Base-by-base conservation (phyloP, 2,888 invertebrate species). In the Cyaniris semiargus region DNA sequence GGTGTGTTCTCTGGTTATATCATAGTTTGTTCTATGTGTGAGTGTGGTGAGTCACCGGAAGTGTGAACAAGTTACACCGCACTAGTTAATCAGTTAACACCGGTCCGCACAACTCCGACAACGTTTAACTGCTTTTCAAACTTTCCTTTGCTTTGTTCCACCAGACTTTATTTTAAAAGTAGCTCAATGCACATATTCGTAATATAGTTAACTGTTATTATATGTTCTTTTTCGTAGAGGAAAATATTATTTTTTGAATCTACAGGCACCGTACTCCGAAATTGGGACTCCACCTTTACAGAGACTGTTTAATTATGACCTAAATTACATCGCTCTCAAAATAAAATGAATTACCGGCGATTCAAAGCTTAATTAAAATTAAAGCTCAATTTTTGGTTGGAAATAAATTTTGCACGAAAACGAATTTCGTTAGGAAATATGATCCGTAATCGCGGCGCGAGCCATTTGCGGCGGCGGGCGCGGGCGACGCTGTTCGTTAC, bases 281-380 rank as follows among this genome's bases (percentile, higher is more conserved):
- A 60, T 60, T 10, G 23, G 10, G 60, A 4, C 10, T 23, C 10
- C 21, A 23, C 23, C 23, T 23, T 60, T 13, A 23, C 13, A 60
- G 21, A 60, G 21, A 60, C 23, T 60, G 23, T 13, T 23, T 23
- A 60, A 60, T 18, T 60, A 60, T 13, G 60, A 23, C 60, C 21
- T 60, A 60, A 21, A 21, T 23, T 21, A 60, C 10, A 4, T 60
- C 23, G 60, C 60, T 23, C 60, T 23, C 60, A 23, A 60, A 60
- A 60, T 23, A 60, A 60, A 60, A 60, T 3, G 10, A 60, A 60
- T 60, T 60, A 23, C 23, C 13, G 60, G 60, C 60, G 4, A 60
- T 60, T 60, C 60, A 60, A 23, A 23, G 60, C 60, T 60, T 60
- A 60, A 23, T 60, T 23, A 60, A 60, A 60, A 60, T 23, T 60